Conservation (phyloP, 2,888 invertebrate genomes). For the Siphonodentalium dalli region DNA sequence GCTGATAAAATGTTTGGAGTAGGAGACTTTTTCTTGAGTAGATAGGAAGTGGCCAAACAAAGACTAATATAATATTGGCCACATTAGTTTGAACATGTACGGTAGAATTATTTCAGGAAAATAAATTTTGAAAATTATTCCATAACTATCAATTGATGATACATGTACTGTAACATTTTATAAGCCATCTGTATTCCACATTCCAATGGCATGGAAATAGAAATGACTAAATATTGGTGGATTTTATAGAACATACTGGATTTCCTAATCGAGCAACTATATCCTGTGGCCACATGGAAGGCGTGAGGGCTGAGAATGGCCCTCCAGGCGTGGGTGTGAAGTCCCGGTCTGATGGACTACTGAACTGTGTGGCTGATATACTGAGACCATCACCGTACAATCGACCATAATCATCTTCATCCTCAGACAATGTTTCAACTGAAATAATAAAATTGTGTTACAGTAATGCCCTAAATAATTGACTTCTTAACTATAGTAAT, state of each 20-base stretch:
- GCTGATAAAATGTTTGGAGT: too few species aligned
- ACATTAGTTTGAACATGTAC: too few species aligned
- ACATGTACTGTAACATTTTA: not conserved
- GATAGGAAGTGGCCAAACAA: too few species aligned
- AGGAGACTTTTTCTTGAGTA: too few species aligned
- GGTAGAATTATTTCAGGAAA: too few species aligned
- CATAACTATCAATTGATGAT: too few species aligned
- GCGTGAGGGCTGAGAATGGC: constrained; percentile 91
- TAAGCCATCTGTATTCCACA: not conserved
- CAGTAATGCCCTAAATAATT: too few species aligned
- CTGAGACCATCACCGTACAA: constrained; percentile 73
- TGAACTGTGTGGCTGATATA: constrained; percentile 68
- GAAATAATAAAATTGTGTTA: constrained; percentile 21
- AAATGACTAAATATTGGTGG: not conserved
- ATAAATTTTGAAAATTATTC: too few species aligned
- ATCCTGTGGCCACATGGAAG: constrained; percentile 97
- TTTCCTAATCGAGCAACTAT: constrained; percentile 76
- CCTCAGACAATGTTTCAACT: constrained; percentile 75
- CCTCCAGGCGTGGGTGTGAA: constrained; percentile 71
- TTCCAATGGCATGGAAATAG: not conserved
- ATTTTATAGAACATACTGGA: constrained; percentile 49
- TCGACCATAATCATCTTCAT: constrained; percentile 67
- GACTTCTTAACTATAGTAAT: too few species aligned
- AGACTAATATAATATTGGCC: too few species aligned
- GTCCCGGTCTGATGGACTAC: constrained; percentile 41